Conservation (phyloP, 2,113 vertebrate genomes). For the Salminus brasiliensis region DNA sequence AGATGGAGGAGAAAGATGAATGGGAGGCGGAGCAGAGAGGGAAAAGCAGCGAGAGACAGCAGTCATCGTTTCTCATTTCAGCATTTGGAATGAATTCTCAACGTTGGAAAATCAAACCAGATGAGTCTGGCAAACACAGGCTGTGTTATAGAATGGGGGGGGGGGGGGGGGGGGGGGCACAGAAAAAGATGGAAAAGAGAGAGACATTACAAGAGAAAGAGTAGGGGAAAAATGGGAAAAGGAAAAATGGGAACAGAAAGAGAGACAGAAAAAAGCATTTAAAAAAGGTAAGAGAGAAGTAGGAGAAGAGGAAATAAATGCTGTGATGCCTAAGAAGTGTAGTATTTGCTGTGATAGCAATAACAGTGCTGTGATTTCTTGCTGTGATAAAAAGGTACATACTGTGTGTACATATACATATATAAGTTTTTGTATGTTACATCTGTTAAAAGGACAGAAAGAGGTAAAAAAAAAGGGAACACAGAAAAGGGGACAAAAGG, state of each 20-base stretch:
- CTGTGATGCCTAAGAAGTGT: too few species aligned
- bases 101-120: conserved; percentile 71
- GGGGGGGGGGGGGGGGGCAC: conserved; percentile 42
- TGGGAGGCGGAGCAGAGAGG: conserved; percentile 41
- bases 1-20: conserved; percentile 40
- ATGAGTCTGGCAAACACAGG: conserved; percentile 71
- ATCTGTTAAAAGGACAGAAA: too few species aligned
- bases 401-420: too few species aligned
- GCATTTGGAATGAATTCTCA: conserved; percentile 57
- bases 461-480: too few species aligned
- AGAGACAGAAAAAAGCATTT: not conserved
- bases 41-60: conserved; percentile 66
- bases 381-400: too few species aligned
- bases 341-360: too few species aligned
- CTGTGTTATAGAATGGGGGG: conserved; percentile 53
- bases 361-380: too few species aligned
- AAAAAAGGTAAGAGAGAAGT: too few species aligned
- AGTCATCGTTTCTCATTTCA: conserved; percentile 70
- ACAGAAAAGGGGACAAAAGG: too few species aligned
- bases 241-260: not conserved
- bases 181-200: conserved; percentile 48
- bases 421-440: too few species aligned
- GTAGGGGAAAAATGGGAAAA: not conserved
- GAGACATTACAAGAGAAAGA: too few species aligned
- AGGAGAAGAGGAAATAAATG: too few species aligned